Evolutionary conservation across 2,797 vertebrate genomes (phyloP).

Genomic region (Bucorvus abyssinicus): DNA sequence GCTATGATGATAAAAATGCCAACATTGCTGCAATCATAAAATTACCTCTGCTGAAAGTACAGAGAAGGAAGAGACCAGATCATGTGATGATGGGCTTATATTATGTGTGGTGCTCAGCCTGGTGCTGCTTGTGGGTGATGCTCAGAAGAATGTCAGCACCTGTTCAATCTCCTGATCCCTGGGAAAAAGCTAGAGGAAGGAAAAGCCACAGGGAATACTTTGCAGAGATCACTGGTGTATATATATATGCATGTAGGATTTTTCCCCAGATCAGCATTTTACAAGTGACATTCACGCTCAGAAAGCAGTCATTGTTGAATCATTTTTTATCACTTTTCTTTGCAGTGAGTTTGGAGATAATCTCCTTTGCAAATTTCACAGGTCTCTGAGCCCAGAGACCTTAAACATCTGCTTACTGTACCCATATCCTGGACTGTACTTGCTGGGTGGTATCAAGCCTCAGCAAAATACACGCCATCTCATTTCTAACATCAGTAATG

Average conservation of each 20-base stretch:
- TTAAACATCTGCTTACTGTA: background rate
- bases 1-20: background rate
- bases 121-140: background rate
- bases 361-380: background rate
- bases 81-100: background rate
- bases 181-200: background rate
- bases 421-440: background rate
- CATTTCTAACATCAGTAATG: background rate
- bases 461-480: background rate
- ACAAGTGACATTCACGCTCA: background rate
- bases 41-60: background rate
- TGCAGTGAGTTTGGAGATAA: background rate
- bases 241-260: fast-evolving
- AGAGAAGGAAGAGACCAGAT: background rate
- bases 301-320: background rate
- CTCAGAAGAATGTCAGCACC: background rate
- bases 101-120: background rate
- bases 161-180: background rate
- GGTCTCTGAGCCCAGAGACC: background rate
- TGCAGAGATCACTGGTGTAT: background rate
- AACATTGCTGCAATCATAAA: background rate
- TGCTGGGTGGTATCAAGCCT: background rate
- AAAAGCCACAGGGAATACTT: background rate
- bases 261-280: background rate
- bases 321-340: background rate